Base-by-base conservation (phyloP, 2,888 invertebrate species). In the Camponotus fellah region DNA sequence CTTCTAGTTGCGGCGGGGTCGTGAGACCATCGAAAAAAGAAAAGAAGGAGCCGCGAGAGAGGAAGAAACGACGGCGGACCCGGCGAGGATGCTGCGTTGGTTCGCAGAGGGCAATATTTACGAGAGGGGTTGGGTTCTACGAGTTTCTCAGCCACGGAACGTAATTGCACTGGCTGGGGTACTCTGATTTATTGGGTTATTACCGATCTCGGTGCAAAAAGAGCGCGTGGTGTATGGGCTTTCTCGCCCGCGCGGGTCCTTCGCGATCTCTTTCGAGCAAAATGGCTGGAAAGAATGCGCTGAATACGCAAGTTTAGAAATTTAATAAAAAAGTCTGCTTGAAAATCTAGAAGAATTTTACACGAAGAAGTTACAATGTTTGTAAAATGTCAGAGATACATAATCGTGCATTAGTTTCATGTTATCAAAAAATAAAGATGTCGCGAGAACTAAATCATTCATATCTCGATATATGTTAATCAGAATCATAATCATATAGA, bases 151-250 rank as follows among this genome's bases (percentile, higher is more conserved):
- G 84, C 88, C 88, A 88, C 76, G 87, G 90, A 89, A 92, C 92
- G 93, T 94, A 94, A 94, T 94, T 94, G 94, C 93, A 93, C 91
- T 90, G 92, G 91, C 92, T 91, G 91, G 88, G 92, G 89, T 92
- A 92, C 91, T 89, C 93, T 94, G 94, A 94, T 94, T 94, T 94
- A 94, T 94, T 94, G 94, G 94, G 92, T 94, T 94, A 94, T 94
- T 94, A 94, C 94, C 88, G 92, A 92, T 93, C 92, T 89, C 88
- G 46, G 90, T 87, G 91, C 89, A 90, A 92, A 91, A 88, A 90
- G 87, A 93, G 85, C 88, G 86, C 85, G 91, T 92, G 91, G 90
- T 90, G 90, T 91, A 91, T 91, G 93, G 90, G 87, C 85, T 83
- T 86, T 83, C 79, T 74, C 74, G 76, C 56, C 69, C 76, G 46